Evolutionary conservation across 2,113 vertebrate species (phyloP), one percentile per base, ranked within the genome.

Genomic region (Daboia siamensis): DNA sequence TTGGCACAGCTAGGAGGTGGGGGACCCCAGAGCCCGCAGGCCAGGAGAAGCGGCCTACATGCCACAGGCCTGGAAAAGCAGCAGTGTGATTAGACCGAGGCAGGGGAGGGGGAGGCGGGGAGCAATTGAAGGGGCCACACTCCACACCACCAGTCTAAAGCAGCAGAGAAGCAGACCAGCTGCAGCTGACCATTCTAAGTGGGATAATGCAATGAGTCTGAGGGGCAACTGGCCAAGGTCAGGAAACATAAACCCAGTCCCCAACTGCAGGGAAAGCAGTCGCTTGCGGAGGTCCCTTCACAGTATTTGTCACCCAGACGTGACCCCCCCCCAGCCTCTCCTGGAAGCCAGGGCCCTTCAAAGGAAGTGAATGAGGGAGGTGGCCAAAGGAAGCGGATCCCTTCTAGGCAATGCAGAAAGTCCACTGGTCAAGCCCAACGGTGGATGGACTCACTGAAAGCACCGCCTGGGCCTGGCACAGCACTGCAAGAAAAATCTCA

Each of bases 221-320:
- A 26, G 23, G 21, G 5, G 26, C 24, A 12, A 1, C 90, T 86
- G 21, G 48, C 57, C 52, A 54, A 54, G 39, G 61, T 52, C 87
- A 84, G 26, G 7, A 90, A 39, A 59, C 11, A 44, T 5, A 17
- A 33, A 69, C 21, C 15, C 15, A 80, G 87, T 10, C 44, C 51
- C 46, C 52, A 44, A 90, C 39, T 29, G 26, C 88, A 20, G 87
- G 80, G 52, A 51, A 69, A 87, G 69, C 13, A 6, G 24, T 54
- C 74, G 24, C 52, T 52, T 8, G 15, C 57, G 64, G 80, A 90
- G 80, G 46, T 55, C 80, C 88, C 44, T 93, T 93, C 92, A 90
- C 92, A 93, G 92, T 93, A 93, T 93, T 20, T 74, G 20, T 86
- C 88, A 29, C 56, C 56, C n/a, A 48, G 23, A 0, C 33, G 33